phyloP scores from a whole-genome alignment of 2,888 invertebrate species.

The Subacronicta megacephala region DNA sequence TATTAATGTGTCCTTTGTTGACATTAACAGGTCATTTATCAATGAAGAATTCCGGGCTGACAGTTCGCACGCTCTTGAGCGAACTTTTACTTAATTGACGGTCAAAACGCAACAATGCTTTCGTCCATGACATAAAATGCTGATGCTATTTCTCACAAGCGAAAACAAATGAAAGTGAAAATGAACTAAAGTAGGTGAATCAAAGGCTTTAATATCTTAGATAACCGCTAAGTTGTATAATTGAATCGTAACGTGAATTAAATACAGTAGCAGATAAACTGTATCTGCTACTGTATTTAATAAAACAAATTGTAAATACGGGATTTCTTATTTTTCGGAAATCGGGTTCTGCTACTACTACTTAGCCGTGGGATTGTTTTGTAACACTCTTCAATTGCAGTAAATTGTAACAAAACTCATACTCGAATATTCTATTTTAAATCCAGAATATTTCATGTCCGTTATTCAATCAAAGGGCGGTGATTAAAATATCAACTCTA shows the following conservation, averaged over 20 bases:
- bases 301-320: neutral
- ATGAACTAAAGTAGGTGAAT: conserved; percentile 65
- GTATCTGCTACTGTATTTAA: neutral
- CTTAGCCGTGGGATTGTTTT: neutral
- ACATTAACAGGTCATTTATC: conserved; percentile 32
- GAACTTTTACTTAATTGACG: conserved; percentile 85
- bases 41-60: conserved; percentile 34
- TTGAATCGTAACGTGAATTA: conserved; percentile 10
- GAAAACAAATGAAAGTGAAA: conserved; percentile 79
- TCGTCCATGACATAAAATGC: conserved; percentile 76
- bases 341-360: neutral
- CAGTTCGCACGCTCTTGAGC: conserved; percentile 77
- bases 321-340: neutral
- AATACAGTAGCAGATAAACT: no score
- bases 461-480: no score
- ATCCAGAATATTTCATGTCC: neutral
- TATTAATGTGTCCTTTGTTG: conserved; percentile 28
- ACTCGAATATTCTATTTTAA: no score
- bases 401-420: no score
- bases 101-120: conserved; percentile 81
- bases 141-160: conserved; percentile 67
- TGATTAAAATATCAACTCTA: conserved; percentile 37
- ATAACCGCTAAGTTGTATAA: conserved; percentile 36
- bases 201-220: conserved; percentile 29
- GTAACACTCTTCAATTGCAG: neutral